Evolutionary conservation across 2,888 invertebrate species (phyloP).

Genomic region (Phortica magna): DNA sequence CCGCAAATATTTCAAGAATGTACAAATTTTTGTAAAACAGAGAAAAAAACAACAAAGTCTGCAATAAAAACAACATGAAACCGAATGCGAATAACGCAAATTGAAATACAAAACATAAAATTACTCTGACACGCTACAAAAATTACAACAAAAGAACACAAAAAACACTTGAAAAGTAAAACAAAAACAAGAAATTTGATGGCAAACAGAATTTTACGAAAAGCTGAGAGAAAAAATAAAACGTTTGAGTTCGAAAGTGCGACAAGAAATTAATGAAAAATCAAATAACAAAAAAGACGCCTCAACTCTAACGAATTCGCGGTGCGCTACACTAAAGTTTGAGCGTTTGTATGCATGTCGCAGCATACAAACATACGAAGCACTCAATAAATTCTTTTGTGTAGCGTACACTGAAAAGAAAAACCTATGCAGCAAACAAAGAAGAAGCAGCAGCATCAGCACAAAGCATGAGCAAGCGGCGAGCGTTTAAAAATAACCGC

Average conservation of each 20-base stretch:
- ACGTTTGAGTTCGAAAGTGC: constrained; percentile 30
- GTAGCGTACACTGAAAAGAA: constrained; percentile 45
- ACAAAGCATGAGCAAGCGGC: constrained; percentile 36
- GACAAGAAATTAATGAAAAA: constrained; percentile 22
- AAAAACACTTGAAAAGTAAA: background rate
- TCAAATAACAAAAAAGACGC: background rate
- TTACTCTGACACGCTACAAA: constrained; percentile 1
- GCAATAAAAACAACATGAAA: background rate
- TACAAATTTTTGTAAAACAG: background rate
- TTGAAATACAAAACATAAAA: constrained; percentile 19
- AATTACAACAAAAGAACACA: background rate
- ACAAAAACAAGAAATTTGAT: constrained; percentile 17
- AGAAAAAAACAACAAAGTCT: background rate
- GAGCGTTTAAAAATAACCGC: constrained; percentile 67
- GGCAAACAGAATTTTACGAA: constrained; percentile 15
- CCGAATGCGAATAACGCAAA: background rate
- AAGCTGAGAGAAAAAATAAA: background rate
- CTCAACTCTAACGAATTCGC: background rate
- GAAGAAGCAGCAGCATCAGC: constrained; percentile 25
- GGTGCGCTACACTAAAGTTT: background rate
- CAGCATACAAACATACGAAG: too few relatives aligned
- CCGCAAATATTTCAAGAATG: background rate
- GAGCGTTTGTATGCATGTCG: too few relatives aligned
- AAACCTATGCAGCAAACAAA: constrained; percentile 47
- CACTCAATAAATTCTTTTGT: too few relatives aligned